Base-by-base conservation (phyloP, 2,888 invertebrate species). In the Drosophila niveifrons region DNA sequence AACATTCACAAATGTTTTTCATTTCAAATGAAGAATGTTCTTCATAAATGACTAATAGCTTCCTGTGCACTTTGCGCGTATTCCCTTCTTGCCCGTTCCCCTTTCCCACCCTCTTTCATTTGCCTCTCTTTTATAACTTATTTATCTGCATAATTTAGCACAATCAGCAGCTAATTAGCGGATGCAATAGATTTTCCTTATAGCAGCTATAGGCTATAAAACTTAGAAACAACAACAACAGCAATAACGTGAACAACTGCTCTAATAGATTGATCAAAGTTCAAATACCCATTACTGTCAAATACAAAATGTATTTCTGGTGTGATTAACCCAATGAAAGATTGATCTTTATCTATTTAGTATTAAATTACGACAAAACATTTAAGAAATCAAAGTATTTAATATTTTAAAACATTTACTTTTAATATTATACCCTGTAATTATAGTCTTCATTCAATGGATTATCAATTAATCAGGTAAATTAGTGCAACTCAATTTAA, bases 161-260 rank as follows among this genome's bases (percentile, higher is more conserved):
- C 72, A 66, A 68, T 75, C 66, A 72, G 51, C 58, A 51, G 48
- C 63, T 68, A 75, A 78, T 71, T 72, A 72, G 68, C 78, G 77
- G 66, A 75, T 64, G 75, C 53, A 46, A 67, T 77, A 59, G 58
- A 75, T 75, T 68, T 75, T 28, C 51, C 43, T 43, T 64, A 17
- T 15, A 44, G 23, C 17, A 31, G 9, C 10, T 36, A 10, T 11
- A 2, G 6, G 15, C 13, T 15, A 31, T 47, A 17, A 10, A 6
- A 36, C 36, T 36, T 36, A n/a, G 6, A 7, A 46, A 34, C 15
- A 46, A 11, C 15, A 46, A 11, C 15, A 15, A 29, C 28, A 41
- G 28, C 13, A 4, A 23, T 28, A 36, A 17, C 13, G 10, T 28
- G 10, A 8, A 28, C 6, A 11, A 11, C 39, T 39, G 31, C 15